phyloP scores from a whole-genome alignment of 2,888 invertebrate genomes.

The Blastobasis adustella region DNA sequence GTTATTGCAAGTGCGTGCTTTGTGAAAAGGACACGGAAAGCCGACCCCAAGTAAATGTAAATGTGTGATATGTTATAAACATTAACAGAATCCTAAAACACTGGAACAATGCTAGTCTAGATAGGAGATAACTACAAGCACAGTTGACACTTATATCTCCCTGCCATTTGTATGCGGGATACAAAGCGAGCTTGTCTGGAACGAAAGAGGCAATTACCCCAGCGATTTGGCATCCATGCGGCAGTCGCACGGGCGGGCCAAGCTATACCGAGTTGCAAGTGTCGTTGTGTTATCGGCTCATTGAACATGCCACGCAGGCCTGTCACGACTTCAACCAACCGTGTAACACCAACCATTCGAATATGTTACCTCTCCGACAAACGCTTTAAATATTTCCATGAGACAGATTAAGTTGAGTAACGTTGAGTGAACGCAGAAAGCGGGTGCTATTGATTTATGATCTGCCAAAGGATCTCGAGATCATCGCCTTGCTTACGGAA shows the following conservation, averaged over 20 bases:
- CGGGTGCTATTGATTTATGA: background rate
- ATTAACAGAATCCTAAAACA: no score
- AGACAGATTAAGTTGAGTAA: background rate
- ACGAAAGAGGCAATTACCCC: background rate
- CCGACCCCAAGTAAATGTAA: no score
- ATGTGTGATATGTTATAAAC: no score
- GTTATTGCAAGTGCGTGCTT: no score
- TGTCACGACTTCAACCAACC: background rate
- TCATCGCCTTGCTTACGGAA: background rate
- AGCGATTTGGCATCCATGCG: background rate
- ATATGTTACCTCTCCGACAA: background rate
- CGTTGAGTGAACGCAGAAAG: background rate
- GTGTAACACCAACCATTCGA: background rate
- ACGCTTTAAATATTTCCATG: background rate
- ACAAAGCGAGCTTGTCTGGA: no score
- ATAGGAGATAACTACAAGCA: no score
- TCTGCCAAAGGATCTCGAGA: background rate
- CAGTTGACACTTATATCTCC: no score
- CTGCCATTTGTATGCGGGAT: no score
- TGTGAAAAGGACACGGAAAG: no score
- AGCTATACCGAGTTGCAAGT: constrained; percentile 14
- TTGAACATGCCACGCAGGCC: constrained; percentile 17
- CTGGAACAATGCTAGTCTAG: no score
- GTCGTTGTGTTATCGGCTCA: constrained; percentile 20
- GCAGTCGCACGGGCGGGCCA: constrained; percentile 4